Percentiles rank a stretch among this genome's conserved stretches.
Conservation (phyloP, 1,140 invertebrate genomes). For the Drosophila ironensis region DNA sequence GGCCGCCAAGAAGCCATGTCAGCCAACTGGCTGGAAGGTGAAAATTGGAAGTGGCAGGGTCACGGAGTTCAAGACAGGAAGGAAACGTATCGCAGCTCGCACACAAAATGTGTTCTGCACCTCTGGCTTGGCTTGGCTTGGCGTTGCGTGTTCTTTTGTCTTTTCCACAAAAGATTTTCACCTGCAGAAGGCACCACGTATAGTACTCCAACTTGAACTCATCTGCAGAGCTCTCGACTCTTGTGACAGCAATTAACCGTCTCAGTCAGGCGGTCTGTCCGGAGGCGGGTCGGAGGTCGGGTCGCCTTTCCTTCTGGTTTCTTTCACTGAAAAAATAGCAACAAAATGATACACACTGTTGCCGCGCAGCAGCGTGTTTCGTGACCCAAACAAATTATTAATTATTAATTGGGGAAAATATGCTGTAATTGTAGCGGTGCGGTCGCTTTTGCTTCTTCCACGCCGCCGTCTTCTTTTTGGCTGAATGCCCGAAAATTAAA, state of each 20-base stretch:
- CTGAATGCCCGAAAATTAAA: slow-evolving; percentile 72
- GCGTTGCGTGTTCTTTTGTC: slow-evolving; percentile 36
- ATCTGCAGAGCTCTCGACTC: slow-evolving; percentile 41
- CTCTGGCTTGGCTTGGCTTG: slow-evolving; percentile 68
- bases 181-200: slow-evolving; percentile 32
- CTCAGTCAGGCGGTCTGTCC: slow-evolving; percentile 53
- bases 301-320: slow-evolving; percentile 35
- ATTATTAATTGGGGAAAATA: slow-evolving; percentile 81
- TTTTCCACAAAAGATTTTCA: slow-evolving; percentile 62
- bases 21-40: slow-evolving; percentile 45
- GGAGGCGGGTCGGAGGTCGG: slow-evolving; percentile 17
- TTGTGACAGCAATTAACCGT: slow-evolving; percentile 80
- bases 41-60: slow-evolving; percentile 9
- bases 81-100: slow-evolving; percentile 52
- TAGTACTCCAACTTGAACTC: background rate
- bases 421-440: slow-evolving; percentile 76
- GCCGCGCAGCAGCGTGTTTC: slow-evolving; percentile 55
- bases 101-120: slow-evolving; percentile 74
- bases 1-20: slow-evolving; percentile 30
- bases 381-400: slow-evolving; percentile 81
- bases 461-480: slow-evolving; percentile 25
- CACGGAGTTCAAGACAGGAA: slow-evolving; percentile 42
- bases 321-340: slow-evolving; percentile 29
- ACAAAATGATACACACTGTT: slow-evolving; percentile 41
- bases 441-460: slow-evolving; percentile 15